Percentiles rank a stretch among this genome's conserved stretches.
Conservation (phyloP, 23 tunicate species). For the Halocynthia aurantium region DNA sequence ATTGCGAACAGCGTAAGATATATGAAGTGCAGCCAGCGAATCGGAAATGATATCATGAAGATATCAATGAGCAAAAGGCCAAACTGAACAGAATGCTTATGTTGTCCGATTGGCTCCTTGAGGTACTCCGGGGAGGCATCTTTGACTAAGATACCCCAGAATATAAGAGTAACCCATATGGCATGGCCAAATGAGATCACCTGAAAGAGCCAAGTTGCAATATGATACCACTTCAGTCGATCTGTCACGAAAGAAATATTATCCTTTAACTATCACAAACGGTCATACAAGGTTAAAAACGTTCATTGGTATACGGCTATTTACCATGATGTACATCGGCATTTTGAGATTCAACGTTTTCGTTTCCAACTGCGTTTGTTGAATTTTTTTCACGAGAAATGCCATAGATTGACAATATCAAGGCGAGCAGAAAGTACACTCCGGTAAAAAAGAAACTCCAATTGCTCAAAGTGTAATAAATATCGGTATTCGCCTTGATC, state of each 20-base stretch:
- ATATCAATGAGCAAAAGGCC: slow-evolving; percentile 2
- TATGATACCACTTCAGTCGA: not conserved
- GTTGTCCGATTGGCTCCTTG: not conserved
- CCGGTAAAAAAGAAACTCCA: slow-evolving; percentile 32
- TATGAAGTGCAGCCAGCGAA: slow-evolving; percentile 18
- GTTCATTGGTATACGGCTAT: not conserved
- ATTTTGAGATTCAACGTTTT: not conserved
- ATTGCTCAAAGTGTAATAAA: slow-evolving; percentile 7
- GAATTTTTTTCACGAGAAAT: not conserved
- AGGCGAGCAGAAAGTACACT: slow-evolving; percentile 1
- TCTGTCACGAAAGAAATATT: not conserved
- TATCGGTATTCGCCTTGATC: not conserved
- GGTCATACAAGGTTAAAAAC: not conserved
- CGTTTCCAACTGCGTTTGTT: not conserved
- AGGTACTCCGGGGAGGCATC: not conserved
- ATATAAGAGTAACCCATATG: not conserved
- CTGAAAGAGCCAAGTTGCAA: slow-evolving; percentile 17
- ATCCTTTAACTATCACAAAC: not conserved
- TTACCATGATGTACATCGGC: not conserved
- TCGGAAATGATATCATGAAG: slow-evolving; percentile 6
- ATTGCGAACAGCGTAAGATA: not conserved
- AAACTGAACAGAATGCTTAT: slow-evolving; percentile 17
- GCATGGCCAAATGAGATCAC: slow-evolving; percentile 1
- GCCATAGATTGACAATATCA: slow-evolving; percentile 5
- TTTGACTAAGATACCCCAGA: slow-evolving; percentile 1